Evolutionary conservation across 2,888 invertebrate species (phyloP).

Genomic region (Lamellibrachia satsuma): DNA sequence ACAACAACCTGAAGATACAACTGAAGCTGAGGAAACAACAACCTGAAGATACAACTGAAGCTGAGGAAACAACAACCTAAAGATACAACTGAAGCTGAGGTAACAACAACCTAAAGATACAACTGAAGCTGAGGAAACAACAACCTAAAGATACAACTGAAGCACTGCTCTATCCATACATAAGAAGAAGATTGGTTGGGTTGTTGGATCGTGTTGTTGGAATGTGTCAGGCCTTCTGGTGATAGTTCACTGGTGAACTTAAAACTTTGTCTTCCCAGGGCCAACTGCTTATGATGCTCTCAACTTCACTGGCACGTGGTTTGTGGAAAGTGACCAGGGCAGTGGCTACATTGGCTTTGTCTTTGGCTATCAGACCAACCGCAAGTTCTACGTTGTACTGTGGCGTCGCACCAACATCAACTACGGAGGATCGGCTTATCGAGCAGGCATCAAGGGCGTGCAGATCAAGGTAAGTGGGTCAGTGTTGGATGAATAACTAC

Average conservation of each 20-base stretch:
- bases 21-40: too few species aligned
- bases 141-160: too few species aligned
- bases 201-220: neutral
- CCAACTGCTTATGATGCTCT: constrained; percentile 48
- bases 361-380: constrained; percentile 66
- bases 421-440: constrained; percentile 40
- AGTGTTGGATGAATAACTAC: neutral
- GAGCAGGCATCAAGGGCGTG: constrained; percentile 50
- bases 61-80: too few species aligned
- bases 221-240: neutral
- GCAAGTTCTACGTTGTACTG: constrained; percentile 67
- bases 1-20: too few species aligned
- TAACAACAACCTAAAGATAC: too few species aligned
- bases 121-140: too few species aligned
- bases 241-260: neutral
- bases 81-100: too few species aligned
- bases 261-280: constrained; percentile 62
- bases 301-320: constrained; percentile 52
- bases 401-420: constrained; percentile 51
- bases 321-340: constrained; percentile 42
- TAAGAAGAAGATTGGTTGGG: too few species aligned
- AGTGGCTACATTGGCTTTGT: constrained; percentile 52
- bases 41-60: too few species aligned
- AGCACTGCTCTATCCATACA: too few species aligned
- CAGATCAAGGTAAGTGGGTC: constrained; percentile 52